phyloP scores from a whole-genome alignment of 2,888 invertebrate species.

The Leptinotarsa tumamoca region DNA sequence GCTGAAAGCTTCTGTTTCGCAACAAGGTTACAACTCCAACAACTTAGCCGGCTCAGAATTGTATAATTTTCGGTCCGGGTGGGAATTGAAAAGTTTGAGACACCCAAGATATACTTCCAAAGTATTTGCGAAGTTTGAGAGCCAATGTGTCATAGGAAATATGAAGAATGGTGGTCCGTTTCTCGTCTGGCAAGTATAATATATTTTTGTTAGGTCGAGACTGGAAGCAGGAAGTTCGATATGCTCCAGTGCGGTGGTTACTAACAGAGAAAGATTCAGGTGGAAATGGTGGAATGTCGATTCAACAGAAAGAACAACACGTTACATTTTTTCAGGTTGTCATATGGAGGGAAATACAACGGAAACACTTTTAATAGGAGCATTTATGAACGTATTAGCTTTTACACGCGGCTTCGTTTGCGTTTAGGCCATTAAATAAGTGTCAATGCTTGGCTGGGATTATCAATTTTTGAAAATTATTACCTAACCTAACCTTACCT shows the following conservation, averaged over 20 bases:
- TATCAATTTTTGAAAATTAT: no score
- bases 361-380: no score
- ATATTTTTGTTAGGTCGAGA: no score
- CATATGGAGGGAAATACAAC: no score
- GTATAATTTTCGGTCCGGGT: neutral
- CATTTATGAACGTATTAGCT: no score
- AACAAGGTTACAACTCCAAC: slow-evolving; percentile 25
- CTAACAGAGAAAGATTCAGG: neutral
- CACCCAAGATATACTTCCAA: neutral
- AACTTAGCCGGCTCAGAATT: slow-evolving; percentile 14
- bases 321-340: no score
- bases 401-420: no score
- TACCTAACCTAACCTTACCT: no score
- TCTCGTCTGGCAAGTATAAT: neutral
- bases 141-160: slow-evolving; percentile 3
- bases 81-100: slow-evolving; percentile 20
- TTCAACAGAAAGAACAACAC: neutral
- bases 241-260: no score
- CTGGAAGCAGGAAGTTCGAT: no score
- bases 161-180: neutral
- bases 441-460: no score
- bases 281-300: neutral
- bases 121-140: slow-evolving; percentile 1
- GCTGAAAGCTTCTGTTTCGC: slow-evolving; percentile 18
- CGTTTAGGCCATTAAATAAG: no score